Evolutionary conservation across 2,888 invertebrate genomes (phyloP), one percentile per base, ranked within the genome.

Genomic region (Lobophora halterata): DNA sequence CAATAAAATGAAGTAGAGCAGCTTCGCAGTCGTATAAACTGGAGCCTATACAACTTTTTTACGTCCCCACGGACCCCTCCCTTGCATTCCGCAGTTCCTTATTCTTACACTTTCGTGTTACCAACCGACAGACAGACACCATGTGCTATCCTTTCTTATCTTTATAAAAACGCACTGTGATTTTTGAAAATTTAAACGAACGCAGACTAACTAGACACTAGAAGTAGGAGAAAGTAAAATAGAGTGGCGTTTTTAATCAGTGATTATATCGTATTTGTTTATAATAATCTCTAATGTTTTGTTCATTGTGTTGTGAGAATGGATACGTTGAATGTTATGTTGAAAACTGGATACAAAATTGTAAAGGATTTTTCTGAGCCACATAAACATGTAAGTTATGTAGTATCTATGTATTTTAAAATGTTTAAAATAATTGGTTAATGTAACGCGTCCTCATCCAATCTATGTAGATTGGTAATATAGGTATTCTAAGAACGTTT

Each of bases 11-110:
- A 73, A 73, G 79, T 79, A 69, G 85, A 85, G 85, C 77, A 82
- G 51, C 58, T 46, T 54, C 35, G 61, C 50, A 49, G 59, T 52
- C 64, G 52, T 54, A 65, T 61, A 58, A 71, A 74, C 70, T 74
- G 66, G 77, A 72, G 74, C 74, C 75, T 74, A n/a, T n/a, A 75
- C 83, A 65, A 73, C 76, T 83, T 86, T 87, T 85, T 79, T 81
- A 72, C 68, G 58, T 61, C 69, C 72, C 79, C 77, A 79, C 81
- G 78, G 79, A 79, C 78, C 74, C 81, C 78, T 72, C 80, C 79
- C 62, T 75, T 77, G 74, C 73, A 65, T 46, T 57, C 49, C 56
- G 50, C 77, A 71, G 79, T 81, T 82, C 80, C 85, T 82, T 81
- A 77, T 81, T 78, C 83, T 78, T 70, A 66, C 52, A 55, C 63